Evolutionary conservation across 2,113 vertebrate species (phyloP).

Genomic region (Erythrocercus mccallii): DNA sequence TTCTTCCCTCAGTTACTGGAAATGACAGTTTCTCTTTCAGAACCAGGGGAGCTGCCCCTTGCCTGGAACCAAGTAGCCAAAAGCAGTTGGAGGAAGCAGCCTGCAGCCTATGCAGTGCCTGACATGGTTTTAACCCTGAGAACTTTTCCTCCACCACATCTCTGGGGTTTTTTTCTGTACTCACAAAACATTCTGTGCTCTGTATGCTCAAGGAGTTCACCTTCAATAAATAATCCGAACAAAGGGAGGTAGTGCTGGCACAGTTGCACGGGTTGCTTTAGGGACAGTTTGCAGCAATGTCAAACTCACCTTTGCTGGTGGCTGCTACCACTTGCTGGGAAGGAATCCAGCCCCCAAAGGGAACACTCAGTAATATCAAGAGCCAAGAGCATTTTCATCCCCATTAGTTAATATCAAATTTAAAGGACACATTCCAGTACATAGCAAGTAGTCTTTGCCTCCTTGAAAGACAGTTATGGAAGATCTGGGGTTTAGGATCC

Average conservation of each 20-base stretch:
- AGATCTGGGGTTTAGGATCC: not conserved
- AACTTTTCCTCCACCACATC: not conserved
- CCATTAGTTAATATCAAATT: slow-evolving; percentile 49
- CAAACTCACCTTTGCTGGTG: slow-evolving; percentile 53
- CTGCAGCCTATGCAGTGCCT: not conserved
- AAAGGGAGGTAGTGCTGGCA: slow-evolving; percentile 25
- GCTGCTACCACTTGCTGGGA: slow-evolving; percentile 47
- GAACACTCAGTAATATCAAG: slow-evolving; percentile 25
- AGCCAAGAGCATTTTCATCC: slow-evolving; percentile 14
- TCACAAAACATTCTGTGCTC: not conserved
- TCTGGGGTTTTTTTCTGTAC: not conserved
- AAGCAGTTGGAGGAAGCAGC: not conserved
- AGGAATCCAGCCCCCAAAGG: slow-evolving; percentile 43
- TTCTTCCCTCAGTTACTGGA: not conserved
- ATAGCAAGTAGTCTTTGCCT: not conserved
- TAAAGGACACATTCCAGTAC: not conserved
- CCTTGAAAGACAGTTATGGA: not conserved
- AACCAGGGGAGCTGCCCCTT: not conserved
- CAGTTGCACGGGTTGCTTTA: not conserved
- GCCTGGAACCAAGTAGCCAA: not conserved
- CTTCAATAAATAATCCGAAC: slow-evolving; percentile 17
- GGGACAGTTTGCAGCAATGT: slow-evolving; percentile 56
- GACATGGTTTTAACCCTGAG: not conserved
- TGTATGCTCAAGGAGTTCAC: slow-evolving; percentile 26
- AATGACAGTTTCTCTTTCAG: not conserved